A percentile compares a stretch with the other conserved stretches of the same genome.
Evolutionary conservation across 2,888 invertebrate species (phyloP).

Genomic region (Smittia aterrima): DNA sequence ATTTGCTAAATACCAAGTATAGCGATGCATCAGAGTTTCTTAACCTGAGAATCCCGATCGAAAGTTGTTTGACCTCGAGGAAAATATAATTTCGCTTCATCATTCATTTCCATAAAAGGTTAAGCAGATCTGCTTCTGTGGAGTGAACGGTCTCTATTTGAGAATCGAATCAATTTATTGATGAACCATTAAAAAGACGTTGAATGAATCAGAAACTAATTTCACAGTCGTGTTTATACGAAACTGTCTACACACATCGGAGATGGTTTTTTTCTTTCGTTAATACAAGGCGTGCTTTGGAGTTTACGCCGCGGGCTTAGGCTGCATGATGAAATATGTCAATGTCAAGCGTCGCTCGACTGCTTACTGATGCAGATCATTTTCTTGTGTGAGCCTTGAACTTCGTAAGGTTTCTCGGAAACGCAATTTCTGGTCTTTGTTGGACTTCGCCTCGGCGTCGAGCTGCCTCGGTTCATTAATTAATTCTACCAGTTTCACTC

Average conservation of each 20-base stretch:
- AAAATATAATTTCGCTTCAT: too few species aligned
- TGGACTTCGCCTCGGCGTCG: not conserved
- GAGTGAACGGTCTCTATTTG: too few species aligned
- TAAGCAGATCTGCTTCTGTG: too few species aligned
- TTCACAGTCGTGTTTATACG: not conserved
- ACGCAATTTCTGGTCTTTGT: not conserved
- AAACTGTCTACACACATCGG: not conserved
- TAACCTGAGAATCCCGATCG: too few species aligned
- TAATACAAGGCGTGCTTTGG: not conserved
- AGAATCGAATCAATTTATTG: not conserved
- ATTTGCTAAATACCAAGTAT: not conserved
- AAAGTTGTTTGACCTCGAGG: too few species aligned
- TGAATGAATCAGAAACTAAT: not conserved
- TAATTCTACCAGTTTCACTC: too few species aligned
- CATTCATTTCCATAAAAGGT: too few species aligned
- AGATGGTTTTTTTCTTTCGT: not conserved
- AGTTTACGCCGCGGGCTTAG: not conserved
- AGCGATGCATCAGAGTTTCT: too few species aligned
- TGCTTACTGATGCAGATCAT: constrained; percentile 20
- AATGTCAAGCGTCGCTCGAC: constrained; percentile 7
- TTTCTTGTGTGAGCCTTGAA: constrained; percentile 5
- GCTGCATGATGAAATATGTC: constrained; percentile 6
- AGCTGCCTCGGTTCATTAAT: not conserved
- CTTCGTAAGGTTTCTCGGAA: constrained; percentile 18
- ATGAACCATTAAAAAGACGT: not conserved